A percentile compares a stretch with the other conserved stretches of the same genome.
Conservation (phyloP, 1,140 invertebrate species). For the Phortica variegata region DNA sequence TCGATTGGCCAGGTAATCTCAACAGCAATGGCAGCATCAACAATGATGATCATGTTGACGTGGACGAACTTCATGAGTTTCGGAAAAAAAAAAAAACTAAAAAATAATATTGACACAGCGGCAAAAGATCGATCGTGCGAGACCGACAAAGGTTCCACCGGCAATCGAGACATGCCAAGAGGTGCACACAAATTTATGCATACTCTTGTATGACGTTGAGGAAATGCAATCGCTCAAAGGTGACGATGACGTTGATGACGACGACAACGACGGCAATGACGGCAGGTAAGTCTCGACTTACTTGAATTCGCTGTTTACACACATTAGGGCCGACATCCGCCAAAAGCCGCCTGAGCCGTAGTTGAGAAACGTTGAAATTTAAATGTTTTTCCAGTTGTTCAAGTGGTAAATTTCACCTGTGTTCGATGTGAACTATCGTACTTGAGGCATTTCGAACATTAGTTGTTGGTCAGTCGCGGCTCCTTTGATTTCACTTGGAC, state of each 20-base stretch:
- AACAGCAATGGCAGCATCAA: no score
- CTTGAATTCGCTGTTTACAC: constrained; percentile 40
- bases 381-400: constrained; percentile 51
- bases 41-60: no score
- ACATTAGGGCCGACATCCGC: constrained; percentile 43
- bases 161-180: constrained; percentile 24
- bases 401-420: constrained; percentile 56
- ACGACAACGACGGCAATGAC: constrained; percentile 11
- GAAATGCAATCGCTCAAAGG: constrained; percentile 11
- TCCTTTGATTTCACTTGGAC: constrained; percentile 43
- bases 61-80: background rate
- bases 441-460: constrained; percentile 40
- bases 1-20: no score
- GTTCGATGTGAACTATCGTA: constrained; percentile 12
- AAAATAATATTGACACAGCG: constrained; percentile 49
- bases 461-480: constrained; percentile 31
- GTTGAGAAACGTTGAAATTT: constrained; percentile 31
- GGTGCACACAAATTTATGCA: constrained; percentile 19
- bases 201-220: constrained; percentile 26
- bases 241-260: constrained; percentile 20
- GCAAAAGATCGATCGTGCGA: constrained; percentile 17
- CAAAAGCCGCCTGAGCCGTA: constrained; percentile 20
- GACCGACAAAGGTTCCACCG: constrained; percentile 31
- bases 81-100: background rate
- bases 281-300: constrained; percentile 8